Evolutionary conservation across 1,140 invertebrate genomes (phyloP).

Genomic region (Maconellicoccus hirsutus): DNA sequence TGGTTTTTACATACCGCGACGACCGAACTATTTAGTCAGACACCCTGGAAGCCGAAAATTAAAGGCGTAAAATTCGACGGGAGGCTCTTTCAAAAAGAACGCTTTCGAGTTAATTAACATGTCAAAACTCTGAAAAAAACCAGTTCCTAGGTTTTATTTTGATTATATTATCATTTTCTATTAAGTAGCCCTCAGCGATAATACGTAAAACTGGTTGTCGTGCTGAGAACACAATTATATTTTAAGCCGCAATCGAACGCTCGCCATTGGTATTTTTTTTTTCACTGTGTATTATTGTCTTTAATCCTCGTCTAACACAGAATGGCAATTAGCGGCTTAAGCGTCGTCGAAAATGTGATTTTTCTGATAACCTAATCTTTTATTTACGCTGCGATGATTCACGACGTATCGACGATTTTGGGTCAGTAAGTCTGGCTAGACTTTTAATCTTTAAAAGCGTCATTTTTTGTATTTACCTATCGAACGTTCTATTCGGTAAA

Average conservation of each 20-base stretch:
- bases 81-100: background rate
- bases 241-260: background rate
- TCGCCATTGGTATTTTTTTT: constrained; percentile 6
- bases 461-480: too few species aligned
- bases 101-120: constrained; percentile 22
- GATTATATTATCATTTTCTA: constrained; percentile 23
- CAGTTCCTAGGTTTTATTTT: constrained; percentile 17
- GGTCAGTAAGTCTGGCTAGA: too few species aligned
- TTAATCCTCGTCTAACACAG: constrained; percentile 10
- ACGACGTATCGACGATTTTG: too few species aligned
- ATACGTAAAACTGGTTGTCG: constrained; percentile 22
- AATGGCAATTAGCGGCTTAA: background rate
- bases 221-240: constrained; percentile 21
- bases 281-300: background rate
- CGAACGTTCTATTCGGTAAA: too few species aligned
- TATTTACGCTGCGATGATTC: too few species aligned
- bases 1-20: constrained; percentile 4
- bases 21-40: constrained; percentile 17
- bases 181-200: constrained; percentile 19
- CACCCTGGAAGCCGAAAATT: constrained; percentile 19
- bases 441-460: too few species aligned
- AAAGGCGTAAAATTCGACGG: constrained; percentile 20
- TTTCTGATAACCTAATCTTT: background rate
- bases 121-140: constrained; percentile 13
- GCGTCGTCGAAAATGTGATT: background rate